Evolutionary conservation across 1,140 invertebrate species (phyloP), one percentile per base, ranked within the genome.

Genomic region (Ceratitis capitata): DNA sequence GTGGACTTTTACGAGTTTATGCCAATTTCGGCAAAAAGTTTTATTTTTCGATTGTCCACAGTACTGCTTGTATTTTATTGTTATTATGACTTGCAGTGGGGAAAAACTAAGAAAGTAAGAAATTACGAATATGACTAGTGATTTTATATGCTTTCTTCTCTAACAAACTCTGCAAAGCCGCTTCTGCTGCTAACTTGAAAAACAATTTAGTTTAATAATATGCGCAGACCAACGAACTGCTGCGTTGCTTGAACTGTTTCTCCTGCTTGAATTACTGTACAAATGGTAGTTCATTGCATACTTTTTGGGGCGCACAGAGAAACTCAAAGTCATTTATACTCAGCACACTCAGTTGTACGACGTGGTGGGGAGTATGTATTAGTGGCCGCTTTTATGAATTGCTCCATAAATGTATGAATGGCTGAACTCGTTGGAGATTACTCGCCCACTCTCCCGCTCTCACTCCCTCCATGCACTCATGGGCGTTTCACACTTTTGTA

Each of bases 1-100:
- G 39, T 78, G 69, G 69, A 78, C 69, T 78, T 78, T 78, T 78
- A 78, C 45, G n/a, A 78, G 1, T 78, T 78, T 78, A 6, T 45
- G 39, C 69, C 69, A 78, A 78, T 45, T 78, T 45, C 32, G 14
- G 35, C n/a, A 26, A 39, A 23, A 39, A 23, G n/a, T 42, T 45
- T 45, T 45, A 23, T 78, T 45, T 64, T 12, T 39, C 32, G 61
- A 12, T n/a, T n/a, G n/a, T n/a, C n/a, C 58, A 61, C 10, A n/a
- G 23, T 3, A 32, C 23, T 32, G 26, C 14, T 42, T n/a, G 32
- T 74, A 56, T 64, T 0, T 29, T 64, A 23, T 32, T 29, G 23
- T 29, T 29, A 64, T 32, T 64, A 29, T 64, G 14, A 26, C 32
- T 26, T 64, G n/a, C 12, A 64, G 12, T 23, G n/a, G n/a, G n/a